Evolutionary conservation across 2,888 invertebrate species (phyloP).

Genomic region (Tachina grossa): DNA sequence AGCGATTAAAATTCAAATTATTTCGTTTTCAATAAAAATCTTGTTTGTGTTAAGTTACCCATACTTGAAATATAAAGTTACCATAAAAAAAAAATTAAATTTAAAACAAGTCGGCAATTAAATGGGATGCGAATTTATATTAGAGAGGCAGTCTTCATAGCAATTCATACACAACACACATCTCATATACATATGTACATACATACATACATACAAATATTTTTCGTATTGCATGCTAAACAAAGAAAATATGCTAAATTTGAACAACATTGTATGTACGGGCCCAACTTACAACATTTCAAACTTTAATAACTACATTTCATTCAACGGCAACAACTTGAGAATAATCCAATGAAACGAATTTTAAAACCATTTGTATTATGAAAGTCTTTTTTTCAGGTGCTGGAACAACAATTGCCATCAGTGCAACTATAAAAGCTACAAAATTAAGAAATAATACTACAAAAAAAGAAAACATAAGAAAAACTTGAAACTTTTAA

Average conservation of each 20-base stretch:
- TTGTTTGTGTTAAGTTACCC: conserved; percentile 13
- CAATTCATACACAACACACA: conserved; percentile 12
- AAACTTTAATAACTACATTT: conserved; percentile 42
- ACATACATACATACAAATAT: not conserved
- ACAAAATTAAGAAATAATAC: conserved; percentile 49
- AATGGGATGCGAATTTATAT: conserved; percentile 51
- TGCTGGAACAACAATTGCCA: conserved; percentile 24
- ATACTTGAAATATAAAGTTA: conserved; percentile 3
- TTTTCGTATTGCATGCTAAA: conserved; percentile 57
- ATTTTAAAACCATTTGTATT: conserved; percentile 64
- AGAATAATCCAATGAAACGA: conserved; percentile 68
- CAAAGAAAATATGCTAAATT: conserved; percentile 61
- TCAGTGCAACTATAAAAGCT: conserved; percentile 5
- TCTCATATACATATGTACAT: not conserved
- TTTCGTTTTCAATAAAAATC: conserved; percentile 24
- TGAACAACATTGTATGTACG: conserved; percentile 45
- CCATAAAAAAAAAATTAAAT: conserved; percentile 21
- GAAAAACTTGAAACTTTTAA: conserved; percentile 17
- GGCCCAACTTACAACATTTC: conserved; percentile 41
- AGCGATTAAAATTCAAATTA: conserved; percentile 30
- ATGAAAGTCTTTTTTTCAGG: conserved; percentile 57
- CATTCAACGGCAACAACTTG: conserved; percentile 50
- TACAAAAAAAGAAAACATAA: conserved; percentile 1
- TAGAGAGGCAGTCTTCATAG: conserved; percentile 23
- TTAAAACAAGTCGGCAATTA: conserved; percentile 48